phyloP scores from a whole-genome alignment of 1,140 invertebrate genomes.

The Conus betulinus region DNA sequence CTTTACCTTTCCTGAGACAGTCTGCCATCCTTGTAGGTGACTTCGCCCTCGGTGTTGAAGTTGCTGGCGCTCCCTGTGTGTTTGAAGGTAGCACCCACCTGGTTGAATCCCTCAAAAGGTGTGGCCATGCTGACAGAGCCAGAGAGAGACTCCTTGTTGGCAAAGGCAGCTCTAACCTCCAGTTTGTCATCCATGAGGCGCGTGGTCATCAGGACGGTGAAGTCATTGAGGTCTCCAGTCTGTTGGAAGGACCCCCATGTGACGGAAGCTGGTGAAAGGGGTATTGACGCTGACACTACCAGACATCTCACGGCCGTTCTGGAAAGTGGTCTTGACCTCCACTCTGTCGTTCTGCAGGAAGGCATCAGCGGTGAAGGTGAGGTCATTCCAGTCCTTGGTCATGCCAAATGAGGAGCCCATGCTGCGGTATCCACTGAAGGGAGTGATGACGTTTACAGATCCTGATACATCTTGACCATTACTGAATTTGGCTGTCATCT shows the following conservation, averaged over 20 bases:
- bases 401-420: neutral
- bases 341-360: too few species aligned
- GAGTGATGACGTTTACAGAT: constrained; percentile 4
- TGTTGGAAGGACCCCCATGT: constrained; percentile 11
- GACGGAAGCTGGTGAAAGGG: constrained; percentile 4
- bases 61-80: constrained; percentile 20
- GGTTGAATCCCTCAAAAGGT: constrained; percentile 25
- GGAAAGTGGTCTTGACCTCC: constrained; percentile 9
- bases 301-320: neutral
- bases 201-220: constrained; percentile 9
- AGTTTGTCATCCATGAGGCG: constrained; percentile 12
- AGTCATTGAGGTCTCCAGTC: constrained; percentile 8
- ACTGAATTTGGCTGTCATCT: constrained; percentile 1
- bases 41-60: constrained; percentile 34
- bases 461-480: neutral
- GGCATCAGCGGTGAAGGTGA: neutral
- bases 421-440: neutral
- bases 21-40: constrained; percentile 35
- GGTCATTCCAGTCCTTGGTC: neutral
- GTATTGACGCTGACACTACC: constrained; percentile 8
- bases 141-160: neutral
- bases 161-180: neutral
- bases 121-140: constrained; percentile 22
- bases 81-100: constrained; percentile 34
- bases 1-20: constrained; percentile 22